Percentiles rank a stretch among this genome's conserved stretches.
These are phyloP conservation scores for Phalloptychus januarius DNA, from an alignment of 2,797 vertebrate species.

Conservation along the genomic window DNA sequence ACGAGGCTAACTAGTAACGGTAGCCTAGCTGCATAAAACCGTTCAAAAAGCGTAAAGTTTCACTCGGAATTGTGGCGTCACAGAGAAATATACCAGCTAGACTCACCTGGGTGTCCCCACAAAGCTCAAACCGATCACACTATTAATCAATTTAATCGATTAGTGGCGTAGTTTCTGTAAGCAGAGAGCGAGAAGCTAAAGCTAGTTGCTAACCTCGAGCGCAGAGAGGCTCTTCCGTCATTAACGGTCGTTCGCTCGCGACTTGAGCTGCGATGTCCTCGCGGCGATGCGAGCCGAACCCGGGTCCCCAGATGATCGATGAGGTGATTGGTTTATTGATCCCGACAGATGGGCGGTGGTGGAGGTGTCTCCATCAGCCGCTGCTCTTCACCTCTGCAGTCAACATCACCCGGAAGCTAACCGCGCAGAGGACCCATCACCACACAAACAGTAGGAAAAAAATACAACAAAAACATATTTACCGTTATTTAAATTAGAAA, in stretches of 20 bases:
- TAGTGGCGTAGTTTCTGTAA: neutral
- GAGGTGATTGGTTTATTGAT: neutral
- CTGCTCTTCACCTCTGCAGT: conserved; percentile 47
- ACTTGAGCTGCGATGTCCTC: conserved; percentile 13
- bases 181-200: conserved; percentile 52
- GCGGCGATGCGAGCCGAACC: neutral
- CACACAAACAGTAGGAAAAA: neutral
- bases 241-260: conserved; percentile 42
- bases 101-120: rapidly evolving
- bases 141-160: neutral
- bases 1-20: conserved; percentile 33
- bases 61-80: rapidly evolving
- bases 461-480: neutral
- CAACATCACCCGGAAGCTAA: conserved; percentile 72
- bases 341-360: conserved; percentile 11
- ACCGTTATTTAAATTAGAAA: neutral
- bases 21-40: conserved; percentile 36
- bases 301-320: too few relatives aligned
- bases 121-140: rapidly evolving
- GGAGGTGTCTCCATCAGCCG: conserved; percentile 36
- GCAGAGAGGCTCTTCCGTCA: conserved; percentile 59
- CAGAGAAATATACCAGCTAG: rapidly evolving
- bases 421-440: neutral
- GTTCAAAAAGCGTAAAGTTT: neutral
- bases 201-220: conserved; percentile 75